Conservation (phyloP, 2,113 vertebrate genomes). For the Labrus mixtus region DNA sequence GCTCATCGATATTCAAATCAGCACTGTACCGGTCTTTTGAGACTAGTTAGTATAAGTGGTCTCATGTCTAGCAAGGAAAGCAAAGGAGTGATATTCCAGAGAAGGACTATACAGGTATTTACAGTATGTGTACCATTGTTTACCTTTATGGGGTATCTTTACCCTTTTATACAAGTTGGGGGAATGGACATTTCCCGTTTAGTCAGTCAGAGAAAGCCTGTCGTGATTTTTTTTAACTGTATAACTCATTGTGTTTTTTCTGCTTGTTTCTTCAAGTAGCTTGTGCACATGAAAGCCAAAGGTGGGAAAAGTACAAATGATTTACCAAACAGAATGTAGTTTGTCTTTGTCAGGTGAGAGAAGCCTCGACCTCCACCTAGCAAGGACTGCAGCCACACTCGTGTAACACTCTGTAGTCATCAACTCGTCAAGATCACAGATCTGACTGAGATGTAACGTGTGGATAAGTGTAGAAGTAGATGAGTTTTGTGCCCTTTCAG, state of each 20-base stretch:
- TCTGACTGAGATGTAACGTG: conserved; percentile 11
- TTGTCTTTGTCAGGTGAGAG: conserved; percentile 16
- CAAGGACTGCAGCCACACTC: background rate
- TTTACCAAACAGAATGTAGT: conserved; percentile 51
- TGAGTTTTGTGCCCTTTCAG: conserved; percentile 64
- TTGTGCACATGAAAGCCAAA: conserved; percentile 70
- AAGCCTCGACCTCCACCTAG: background rate
- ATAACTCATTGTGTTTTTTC: background rate
- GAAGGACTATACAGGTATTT: conserved; percentile 47
- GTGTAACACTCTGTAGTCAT: conserved; percentile 1
- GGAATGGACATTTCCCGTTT: conserved; percentile 1
- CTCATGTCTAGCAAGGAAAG: background rate
- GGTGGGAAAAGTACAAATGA: conserved; percentile 14
- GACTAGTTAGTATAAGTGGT: conserved; percentile 26
- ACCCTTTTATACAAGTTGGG: conserved; percentile 44
- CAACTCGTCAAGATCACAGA: conserved; percentile 35
- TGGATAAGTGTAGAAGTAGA: conserved; percentile 32
- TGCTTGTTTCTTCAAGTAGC: conserved; percentile 40
- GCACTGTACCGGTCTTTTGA: conserved; percentile 39
- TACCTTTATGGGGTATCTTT: conserved; percentile 62
- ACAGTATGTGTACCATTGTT: conserved; percentile 54
- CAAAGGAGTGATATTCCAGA: conserved; percentile 30
- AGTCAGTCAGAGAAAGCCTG: conserved; percentile 11
- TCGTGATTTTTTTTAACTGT: conserved; percentile 31
- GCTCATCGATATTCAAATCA: conserved; percentile 44